Evolutionary conservation across 2,888 invertebrate genomes (phyloP).

Genomic region (Mythimna ferrago): DNA sequence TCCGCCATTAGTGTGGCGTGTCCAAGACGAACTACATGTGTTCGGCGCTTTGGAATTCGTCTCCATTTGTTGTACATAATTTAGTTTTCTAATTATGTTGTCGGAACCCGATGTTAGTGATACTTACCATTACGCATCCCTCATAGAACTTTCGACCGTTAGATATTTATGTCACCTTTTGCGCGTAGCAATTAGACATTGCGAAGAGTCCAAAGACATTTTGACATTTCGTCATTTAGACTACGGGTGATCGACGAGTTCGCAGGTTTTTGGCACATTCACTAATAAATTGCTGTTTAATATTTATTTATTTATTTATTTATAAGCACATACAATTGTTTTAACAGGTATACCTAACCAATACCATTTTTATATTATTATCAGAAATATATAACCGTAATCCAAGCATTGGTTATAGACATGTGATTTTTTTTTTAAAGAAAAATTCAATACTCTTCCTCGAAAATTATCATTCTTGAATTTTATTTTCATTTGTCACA

Average conservation of each 20-base stretch:
- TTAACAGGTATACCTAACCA: too few relatives aligned
- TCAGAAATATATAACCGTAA: neutral
- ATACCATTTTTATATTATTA: neutral
- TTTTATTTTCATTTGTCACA: too few relatives aligned
- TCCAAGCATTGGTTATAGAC: neutral
- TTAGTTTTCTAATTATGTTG: neutral
- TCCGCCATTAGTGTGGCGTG: too few relatives aligned
- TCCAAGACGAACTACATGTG: too few relatives aligned
- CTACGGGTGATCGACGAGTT: slow-evolving; percentile 16
- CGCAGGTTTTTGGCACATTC: slow-evolving; percentile 32
- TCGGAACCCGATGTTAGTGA: neutral
- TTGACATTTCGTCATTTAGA: slow-evolving; percentile 55
- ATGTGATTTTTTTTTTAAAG: too few relatives aligned
- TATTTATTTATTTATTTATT: too few relatives aligned
- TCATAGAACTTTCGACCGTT: slow-evolving; percentile 29
- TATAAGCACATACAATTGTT: too few relatives aligned
- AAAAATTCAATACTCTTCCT: too few relatives aligned
- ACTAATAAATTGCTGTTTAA: neutral
- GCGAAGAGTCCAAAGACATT: slow-evolving; percentile 60
- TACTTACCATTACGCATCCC: neutral
- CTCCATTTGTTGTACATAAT: neutral
- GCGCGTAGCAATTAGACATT: slow-evolving; percentile 49
- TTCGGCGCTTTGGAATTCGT: neutral
- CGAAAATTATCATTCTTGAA: too few relatives aligned
- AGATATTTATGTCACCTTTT: slow-evolving; percentile 60